phyloP scores from a whole-genome alignment of 2,888 invertebrate species.

The Hipparchia semele region DNA sequence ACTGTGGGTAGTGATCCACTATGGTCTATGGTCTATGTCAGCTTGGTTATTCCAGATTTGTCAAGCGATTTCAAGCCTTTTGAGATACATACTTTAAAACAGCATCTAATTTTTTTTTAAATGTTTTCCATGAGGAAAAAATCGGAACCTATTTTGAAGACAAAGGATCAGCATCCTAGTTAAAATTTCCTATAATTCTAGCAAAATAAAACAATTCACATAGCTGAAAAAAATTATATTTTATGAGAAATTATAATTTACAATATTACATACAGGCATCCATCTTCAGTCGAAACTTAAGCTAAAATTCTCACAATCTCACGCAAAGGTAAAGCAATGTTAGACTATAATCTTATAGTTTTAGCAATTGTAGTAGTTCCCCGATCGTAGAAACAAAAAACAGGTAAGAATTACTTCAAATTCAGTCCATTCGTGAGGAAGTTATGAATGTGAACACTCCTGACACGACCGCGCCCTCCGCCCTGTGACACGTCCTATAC shows the following conservation, averaged over 20 bases:
- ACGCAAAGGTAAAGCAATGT: constrained; percentile 84
- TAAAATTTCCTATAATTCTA: background rate
- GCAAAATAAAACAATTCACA: constrained; percentile 68
- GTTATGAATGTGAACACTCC: constrained; percentile 44
- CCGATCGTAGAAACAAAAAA: constrained; percentile 73
- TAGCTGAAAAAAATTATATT: constrained; percentile 85
- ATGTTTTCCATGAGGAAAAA: background rate
- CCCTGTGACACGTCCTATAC: constrained; percentile 30
- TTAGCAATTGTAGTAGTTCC: constrained; percentile 79
- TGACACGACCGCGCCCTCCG: constrained; percentile 30
- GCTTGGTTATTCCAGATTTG: too few relatives aligned
- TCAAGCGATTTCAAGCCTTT: too few relatives aligned
- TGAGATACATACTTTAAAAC: too few relatives aligned
- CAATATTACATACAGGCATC: constrained; percentile 84
- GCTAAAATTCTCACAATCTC: constrained; percentile 84
- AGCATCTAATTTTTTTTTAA: too few relatives aligned
- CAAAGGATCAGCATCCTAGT: background rate
- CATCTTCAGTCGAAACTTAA: constrained; percentile 84
- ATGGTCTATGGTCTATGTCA: too few relatives aligned
- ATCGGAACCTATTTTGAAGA: background rate
- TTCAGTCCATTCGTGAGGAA: constrained; percentile 70
- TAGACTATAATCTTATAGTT: constrained; percentile 82
- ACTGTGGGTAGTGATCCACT: too few relatives aligned
- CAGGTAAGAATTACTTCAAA: constrained; percentile 67
- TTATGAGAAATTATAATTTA: constrained; percentile 85